Conservation (phyloP, 2,797 vertebrate species). For the Gymnothorax javanicus region DNA sequence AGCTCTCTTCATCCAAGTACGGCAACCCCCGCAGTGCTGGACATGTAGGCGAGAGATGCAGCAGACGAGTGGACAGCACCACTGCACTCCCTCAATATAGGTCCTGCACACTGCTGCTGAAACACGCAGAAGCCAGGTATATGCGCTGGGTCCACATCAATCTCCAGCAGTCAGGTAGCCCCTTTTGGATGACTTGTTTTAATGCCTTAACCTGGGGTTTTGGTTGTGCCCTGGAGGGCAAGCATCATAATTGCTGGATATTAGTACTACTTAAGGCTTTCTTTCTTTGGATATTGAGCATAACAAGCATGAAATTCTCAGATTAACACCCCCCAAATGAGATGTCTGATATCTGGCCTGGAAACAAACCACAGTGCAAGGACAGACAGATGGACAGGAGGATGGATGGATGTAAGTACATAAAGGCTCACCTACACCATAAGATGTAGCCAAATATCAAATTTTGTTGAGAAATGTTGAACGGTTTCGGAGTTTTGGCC, state of each 20-base stretch:
- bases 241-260: neutral
- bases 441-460: too few relatives aligned
- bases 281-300: neutral
- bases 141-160: neutral
- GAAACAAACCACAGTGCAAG: too few relatives aligned
- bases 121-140: neutral
- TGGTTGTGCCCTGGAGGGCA: neutral
- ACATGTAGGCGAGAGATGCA: conserved; percentile 65
- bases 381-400: too few relatives aligned
- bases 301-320: too few relatives aligned
- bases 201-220: neutral
- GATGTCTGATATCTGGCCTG: too few relatives aligned
- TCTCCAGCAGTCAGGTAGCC: neutral
- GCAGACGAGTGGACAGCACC: conserved; percentile 60
- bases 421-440: too few relatives aligned
- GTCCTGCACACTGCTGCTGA: neutral
- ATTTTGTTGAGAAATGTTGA: too few relatives aligned
- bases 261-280: neutral
- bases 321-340: too few relatives aligned
- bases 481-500: too few relatives aligned
- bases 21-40: conserved; percentile 66
- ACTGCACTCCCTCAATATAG: conserved; percentile 50
- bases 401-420: too few relatives aligned
- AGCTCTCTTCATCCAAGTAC: conserved; percentile 73
- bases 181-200: neutral